phyloP scores from a whole-genome alignment of 1,140 invertebrate species.

The Nebria ingens region DNA sequence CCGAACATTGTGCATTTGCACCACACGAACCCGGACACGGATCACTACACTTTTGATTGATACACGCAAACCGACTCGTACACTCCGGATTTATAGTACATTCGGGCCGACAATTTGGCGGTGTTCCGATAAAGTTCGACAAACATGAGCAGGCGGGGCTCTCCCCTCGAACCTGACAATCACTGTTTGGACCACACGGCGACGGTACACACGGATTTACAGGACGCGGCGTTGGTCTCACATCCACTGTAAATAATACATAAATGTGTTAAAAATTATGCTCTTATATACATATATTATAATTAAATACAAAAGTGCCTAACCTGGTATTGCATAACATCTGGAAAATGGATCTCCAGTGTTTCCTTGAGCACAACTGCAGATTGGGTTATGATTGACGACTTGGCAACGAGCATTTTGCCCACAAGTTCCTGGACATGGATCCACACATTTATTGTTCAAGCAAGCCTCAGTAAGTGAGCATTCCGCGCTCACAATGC shows the following conservation, averaged over 20 bases:
- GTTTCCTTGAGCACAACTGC: slow-evolving; percentile 54
- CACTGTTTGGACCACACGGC: slow-evolving; percentile 71
- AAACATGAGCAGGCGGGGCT: slow-evolving; percentile 69
- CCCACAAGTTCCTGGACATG: slow-evolving; percentile 63
- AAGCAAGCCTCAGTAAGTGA: slow-evolving; percentile 54
- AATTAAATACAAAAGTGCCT: slow-evolving; percentile 24
- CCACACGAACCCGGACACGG: slow-evolving; percentile 81
- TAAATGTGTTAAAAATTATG: slow-evolving; percentile 40
- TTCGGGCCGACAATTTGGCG: slow-evolving; percentile 73
- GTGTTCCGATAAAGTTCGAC: slow-evolving; percentile 62
- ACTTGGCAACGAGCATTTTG: slow-evolving; percentile 61
- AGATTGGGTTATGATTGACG: slow-evolving; percentile 65
- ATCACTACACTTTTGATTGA: slow-evolving; percentile 70
- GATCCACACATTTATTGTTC: slow-evolving; percentile 57
- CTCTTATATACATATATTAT: slow-evolving; percentile 36
- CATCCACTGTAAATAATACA: slow-evolving; percentile 20
- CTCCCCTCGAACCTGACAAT: slow-evolving; percentile 59
- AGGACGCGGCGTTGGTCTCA: slow-evolving; percentile 30
- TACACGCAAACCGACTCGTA: slow-evolving; percentile 63
- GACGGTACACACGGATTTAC: slow-evolving; percentile 62
- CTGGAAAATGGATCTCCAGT: slow-evolving; percentile 61
- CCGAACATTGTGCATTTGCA: slow-evolving; percentile 67
- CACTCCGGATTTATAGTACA: slow-evolving; percentile 76
- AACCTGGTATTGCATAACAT: slow-evolving; percentile 44
- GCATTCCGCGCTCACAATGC: slow-evolving; percentile 62